Evolutionary conservation across 2,797 vertebrate species (phyloP).

Genomic region (Microhierax caerulescens): DNA sequence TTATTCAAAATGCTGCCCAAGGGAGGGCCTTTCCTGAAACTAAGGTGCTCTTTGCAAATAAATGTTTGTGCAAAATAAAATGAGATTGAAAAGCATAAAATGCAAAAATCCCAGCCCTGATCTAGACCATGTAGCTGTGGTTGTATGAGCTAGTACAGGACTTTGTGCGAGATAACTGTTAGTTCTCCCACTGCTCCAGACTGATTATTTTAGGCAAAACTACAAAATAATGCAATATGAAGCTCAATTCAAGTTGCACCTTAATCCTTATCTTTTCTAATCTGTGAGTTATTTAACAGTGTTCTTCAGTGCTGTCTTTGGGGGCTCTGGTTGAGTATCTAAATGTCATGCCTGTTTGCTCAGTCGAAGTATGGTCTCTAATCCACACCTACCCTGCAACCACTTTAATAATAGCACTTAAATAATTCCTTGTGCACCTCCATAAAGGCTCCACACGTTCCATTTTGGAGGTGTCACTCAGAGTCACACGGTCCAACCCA

Average conservation of each 20-base stretch:
- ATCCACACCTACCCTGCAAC: neutral
- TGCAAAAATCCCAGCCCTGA: fast-evolving
- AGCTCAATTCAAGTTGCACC: neutral
- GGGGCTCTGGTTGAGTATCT: neutral
- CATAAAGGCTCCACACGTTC: neutral
- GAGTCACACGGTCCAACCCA: neutral
- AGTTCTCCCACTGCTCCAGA: neutral
- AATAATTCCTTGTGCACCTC: neutral
- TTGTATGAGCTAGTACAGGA: neutral
- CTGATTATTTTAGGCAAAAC: neutral
- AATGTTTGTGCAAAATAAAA: neutral
- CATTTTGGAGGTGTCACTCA: neutral
- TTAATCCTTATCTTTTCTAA: neutral
- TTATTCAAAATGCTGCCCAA: neutral
- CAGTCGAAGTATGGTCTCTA: neutral
- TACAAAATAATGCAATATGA: neutral
- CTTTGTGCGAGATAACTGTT: neutral
- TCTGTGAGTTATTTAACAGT: neutral
- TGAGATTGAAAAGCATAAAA: neutral
- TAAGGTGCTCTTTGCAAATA: neutral
- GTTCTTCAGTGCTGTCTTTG: neutral
- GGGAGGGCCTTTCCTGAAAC: neutral
- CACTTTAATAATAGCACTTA: neutral
- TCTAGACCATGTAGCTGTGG: neutral
- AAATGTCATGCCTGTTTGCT: neutral